These are phyloP conservation scores for Chaetodon trifasciatus DNA, from an alignment of 2,797 vertebrate species.

Conservation along the genomic window DNA sequence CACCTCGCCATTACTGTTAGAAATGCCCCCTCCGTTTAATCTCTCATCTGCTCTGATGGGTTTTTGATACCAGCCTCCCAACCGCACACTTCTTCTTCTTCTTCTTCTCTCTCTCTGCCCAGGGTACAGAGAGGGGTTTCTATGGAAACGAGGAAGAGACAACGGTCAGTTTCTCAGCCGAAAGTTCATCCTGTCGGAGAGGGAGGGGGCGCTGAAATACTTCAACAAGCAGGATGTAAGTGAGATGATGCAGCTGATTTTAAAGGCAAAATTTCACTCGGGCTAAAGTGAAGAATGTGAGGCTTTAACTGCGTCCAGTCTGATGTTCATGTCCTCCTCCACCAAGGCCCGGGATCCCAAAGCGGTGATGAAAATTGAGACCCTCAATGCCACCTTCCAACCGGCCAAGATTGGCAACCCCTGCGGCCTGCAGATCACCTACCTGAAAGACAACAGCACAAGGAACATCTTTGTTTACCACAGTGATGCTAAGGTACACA, in stretches of 20 bases:
- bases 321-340: constrained; percentile 14
- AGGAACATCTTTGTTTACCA: constrained; percentile 98
- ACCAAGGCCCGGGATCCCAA: constrained; percentile 95
- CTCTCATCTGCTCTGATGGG: constrained; percentile 25
- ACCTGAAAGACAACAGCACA: constrained; percentile 98
- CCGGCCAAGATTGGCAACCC: constrained; percentile 96
- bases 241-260: neutral
- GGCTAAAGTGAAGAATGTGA: neutral
- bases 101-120: constrained; percentile 39
- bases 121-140: constrained; percentile 97
- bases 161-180: constrained; percentile 96
- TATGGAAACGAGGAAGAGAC: constrained; percentile 98
- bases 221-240: constrained; percentile 98
- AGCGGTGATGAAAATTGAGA: constrained; percentile 96
- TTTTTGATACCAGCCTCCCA: constrained; percentile 23
- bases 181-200: constrained; percentile 95
- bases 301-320: neutral
- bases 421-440: constrained; percentile 95
- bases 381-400: constrained; percentile 96
- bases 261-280: neutral
- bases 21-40: constrained; percentile 40
- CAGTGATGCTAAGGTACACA: constrained; percentile 93
- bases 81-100: constrained; percentile 15
- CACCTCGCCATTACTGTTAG: constrained; percentile 15
- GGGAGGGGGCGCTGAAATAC: constrained; percentile 96